Conservation (phyloP, 2,888 invertebrate species). For the Chydorus sphaericus region DNA sequence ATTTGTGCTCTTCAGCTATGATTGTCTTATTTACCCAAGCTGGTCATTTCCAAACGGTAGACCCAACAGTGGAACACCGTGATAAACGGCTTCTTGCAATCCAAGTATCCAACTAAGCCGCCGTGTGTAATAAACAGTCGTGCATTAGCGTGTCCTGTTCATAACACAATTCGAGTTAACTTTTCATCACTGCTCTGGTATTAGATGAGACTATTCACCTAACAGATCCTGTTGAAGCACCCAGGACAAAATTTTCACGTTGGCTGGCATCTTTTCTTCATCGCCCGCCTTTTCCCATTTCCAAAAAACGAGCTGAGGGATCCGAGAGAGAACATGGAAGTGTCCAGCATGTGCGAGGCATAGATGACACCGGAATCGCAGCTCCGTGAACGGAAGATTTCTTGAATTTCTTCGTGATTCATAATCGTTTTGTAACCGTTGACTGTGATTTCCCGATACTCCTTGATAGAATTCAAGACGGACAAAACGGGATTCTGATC, state of each 20-base stretch:
- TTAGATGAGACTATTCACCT: too few species aligned
- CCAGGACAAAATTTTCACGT: slow-evolving; percentile 39
- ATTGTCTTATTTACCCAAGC: neutral
- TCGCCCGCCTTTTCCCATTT: slow-evolving; percentile 63
- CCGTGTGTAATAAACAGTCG: neutral
- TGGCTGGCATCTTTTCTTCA: slow-evolving; percentile 37
- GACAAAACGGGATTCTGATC: neutral
- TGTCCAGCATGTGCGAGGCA: slow-evolving; percentile 54
- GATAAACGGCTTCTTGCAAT: slow-evolving; percentile 6
- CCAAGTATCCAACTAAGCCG: neutral
- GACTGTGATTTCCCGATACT: neutral
- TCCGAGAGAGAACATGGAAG: slow-evolving; percentile 54
- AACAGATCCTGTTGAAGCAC: slow-evolving; percentile 60
- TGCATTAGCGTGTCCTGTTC: neutral
- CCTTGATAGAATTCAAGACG: neutral
- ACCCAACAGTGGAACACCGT: slow-evolving; percentile 4
- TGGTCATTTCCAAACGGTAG: slow-evolving; percentile 7
- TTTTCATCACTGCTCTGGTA: too few species aligned
- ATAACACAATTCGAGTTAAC: too few species aligned
- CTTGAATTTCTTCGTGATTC: neutral
- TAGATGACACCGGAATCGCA: slow-evolving; percentile 59
- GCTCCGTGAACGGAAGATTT: neutral
- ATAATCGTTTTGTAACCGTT: neutral
- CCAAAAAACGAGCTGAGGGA: slow-evolving; percentile 70
- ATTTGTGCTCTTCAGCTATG: too few species aligned